Evolutionary conservation across 2,113 vertebrate species (phyloP).

Genomic region (Macroglossus sobrinus): DNA sequence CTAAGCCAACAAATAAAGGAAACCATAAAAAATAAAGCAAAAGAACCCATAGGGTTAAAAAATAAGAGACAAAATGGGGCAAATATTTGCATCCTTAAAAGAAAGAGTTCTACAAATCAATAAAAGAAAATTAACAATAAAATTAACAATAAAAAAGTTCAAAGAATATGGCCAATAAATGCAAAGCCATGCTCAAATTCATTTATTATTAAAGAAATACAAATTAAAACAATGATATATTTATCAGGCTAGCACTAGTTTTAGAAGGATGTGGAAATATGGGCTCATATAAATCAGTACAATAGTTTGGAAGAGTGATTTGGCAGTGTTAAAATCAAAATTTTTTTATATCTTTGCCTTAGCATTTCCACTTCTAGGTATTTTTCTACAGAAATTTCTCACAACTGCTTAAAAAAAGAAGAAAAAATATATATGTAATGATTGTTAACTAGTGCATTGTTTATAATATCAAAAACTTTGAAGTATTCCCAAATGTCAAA

Average conservation of each 20-base stretch:
- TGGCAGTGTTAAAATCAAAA: neutral
- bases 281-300: neutral
- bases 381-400: neutral
- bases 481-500: neutral
- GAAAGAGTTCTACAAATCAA: neutral
- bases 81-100: neutral
- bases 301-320: neutral
- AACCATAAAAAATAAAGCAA: conserved; percentile 9
- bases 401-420: neutral
- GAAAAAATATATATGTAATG: neutral
- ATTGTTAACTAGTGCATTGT: neutral
- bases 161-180: neutral
- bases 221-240: neutral
- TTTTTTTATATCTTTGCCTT: neutral
- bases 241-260: neutral
- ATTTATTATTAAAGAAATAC: neutral
- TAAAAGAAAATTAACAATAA: conserved; percentile 8
- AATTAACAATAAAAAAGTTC: neutral
- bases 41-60: neutral
- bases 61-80: neutral
- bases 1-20: neutral
- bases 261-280: neutral
- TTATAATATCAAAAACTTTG: conserved; percentile 2
- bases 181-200: neutral
- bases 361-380: neutral